phyloP scores from a whole-genome alignment of 2,888 invertebrate genomes.

The Apodemia hepburni region DNA sequence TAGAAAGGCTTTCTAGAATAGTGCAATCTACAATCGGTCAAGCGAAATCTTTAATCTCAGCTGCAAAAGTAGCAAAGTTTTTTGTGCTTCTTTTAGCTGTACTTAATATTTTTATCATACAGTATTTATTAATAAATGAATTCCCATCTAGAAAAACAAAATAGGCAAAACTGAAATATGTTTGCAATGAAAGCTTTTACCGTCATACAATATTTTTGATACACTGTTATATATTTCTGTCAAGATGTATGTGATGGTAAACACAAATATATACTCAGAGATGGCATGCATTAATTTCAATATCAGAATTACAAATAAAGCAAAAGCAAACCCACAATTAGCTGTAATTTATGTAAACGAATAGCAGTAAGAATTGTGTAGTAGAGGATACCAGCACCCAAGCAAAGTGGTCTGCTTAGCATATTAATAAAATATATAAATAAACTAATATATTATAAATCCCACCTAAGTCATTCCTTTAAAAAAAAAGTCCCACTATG shows the following conservation, averaged over 20 bases:
- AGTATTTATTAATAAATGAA: background rate
- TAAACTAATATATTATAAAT: slow-evolving; percentile 43
- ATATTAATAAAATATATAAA: slow-evolving; percentile 32
- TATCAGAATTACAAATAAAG: slow-evolving; percentile 36
- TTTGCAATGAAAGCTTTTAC: background rate
- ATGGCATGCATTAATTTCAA: slow-evolving; percentile 30
- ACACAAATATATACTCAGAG: slow-evolving; percentile 28
- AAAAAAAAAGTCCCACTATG: slow-evolving; percentile 43
- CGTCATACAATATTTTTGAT: background rate
- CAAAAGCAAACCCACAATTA: slow-evolving; percentile 38
- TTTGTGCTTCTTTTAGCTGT: background rate
- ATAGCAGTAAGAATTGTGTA: slow-evolving; percentile 23
- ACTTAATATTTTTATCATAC: background rate
- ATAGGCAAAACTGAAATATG: background rate
- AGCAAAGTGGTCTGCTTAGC: slow-evolving; percentile 31
- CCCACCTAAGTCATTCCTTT: slow-evolving; percentile 68
- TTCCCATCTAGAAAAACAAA: background rate
- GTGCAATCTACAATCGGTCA: background rate
- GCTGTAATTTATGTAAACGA: slow-evolving; percentile 23
- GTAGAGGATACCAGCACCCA: slow-evolving; percentile 18
- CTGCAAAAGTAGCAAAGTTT: background rate
- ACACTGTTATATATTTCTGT: background rate
- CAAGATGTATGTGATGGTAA: background rate
- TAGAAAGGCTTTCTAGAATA: background rate
- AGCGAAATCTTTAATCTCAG: background rate